Base-by-base conservation (phyloP, 2,797 vertebrate genomes). In the Falco novaeseelandiae region DNA sequence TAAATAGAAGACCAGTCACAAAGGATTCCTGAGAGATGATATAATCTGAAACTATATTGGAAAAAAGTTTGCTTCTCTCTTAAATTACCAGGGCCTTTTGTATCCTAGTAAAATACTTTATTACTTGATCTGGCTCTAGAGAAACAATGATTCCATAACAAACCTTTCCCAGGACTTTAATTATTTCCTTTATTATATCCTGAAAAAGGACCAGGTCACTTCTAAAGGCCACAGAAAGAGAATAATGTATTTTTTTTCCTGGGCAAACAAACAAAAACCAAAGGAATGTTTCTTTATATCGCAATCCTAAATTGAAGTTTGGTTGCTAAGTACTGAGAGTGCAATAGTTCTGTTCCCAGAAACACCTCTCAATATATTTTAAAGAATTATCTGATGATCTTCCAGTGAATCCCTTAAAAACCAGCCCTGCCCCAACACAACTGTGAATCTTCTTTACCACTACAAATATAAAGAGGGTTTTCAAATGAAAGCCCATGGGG, bases 61-160 rank as follows among this genome's bases (percentile, higher is more conserved):
- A 95, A 97, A 97, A 96, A 91, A 97, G 76, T 91, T 95, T 95
- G 92, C 92, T 93, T 95, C 83, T 95, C 94, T 97, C 93, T 97
- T 96, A 96, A 97, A 97, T 97, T 96, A 96, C 97, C 90, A 95
- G 67, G 52, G 92, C 74, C 87, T 94, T 97, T 96, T 89, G 82
- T 96, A 88, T 97, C 93, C 95, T 93, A 97, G 92, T 97, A 96
- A 97, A 97, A 97, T 85, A 78, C 92, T 97, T 97, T 96, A 96
- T 96, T 97, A 96, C 95, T 96, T 96, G 95, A 96, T 97, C 95
- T 97, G 95, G 90, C 96, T 97, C 96, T 96, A 94, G 96, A 97
- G 93, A 91, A 96, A 87, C 74, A 96, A 69, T 83, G 90, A 97
- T 93, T 97, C 96, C 87, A 97, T 95, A 96, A 91, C 95, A 97